Conservation (phyloP, 2,888 invertebrate species). For the Timandra comae region DNA sequence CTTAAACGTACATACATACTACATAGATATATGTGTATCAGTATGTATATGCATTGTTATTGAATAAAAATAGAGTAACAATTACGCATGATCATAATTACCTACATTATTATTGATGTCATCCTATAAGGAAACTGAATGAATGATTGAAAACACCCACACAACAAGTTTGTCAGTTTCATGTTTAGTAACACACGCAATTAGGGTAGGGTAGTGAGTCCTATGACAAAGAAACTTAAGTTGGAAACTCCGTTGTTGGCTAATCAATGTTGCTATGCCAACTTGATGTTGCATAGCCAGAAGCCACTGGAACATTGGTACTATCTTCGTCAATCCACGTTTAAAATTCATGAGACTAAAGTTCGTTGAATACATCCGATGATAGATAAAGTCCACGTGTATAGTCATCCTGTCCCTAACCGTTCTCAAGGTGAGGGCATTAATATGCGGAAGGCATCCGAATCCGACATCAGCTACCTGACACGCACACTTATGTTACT, state of each 20-base stretch:
- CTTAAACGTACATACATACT: background rate
- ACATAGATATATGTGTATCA: slow-evolving; percentile 27
- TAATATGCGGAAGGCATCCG: slow-evolving; percentile 55
- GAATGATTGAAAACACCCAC: slow-evolving; percentile 12
- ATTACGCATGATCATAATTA: slow-evolving; percentile 17
- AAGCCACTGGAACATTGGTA: no score
- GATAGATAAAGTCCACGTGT: slow-evolving; percentile 11
- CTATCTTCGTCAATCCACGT: no score
- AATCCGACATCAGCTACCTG: slow-evolving; percentile 41
- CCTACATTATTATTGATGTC: slow-evolving; percentile 30
- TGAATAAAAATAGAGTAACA: slow-evolving; percentile 10
- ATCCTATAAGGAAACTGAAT: slow-evolving; percentile 23
- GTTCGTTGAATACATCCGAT: no score
- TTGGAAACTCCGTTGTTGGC: slow-evolving; percentile 6
- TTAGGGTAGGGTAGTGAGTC: no score
- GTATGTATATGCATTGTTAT: slow-evolving; percentile 35
- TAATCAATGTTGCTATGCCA: slow-evolving; percentile 29
- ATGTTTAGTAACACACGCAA: no score
- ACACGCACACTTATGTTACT: slow-evolving; percentile 22
- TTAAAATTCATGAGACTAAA: no score
- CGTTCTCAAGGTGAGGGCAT: slow-evolving; percentile 49
- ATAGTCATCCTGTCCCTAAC: slow-evolving; percentile 2
- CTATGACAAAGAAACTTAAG: background rate
- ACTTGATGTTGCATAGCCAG: no score
- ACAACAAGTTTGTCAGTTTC: no score